Evolutionary conservation across 2,113 vertebrate genomes (phyloP), one percentile per base, ranked within the genome.

Genomic region (Anser brachyrhynchus): DNA sequence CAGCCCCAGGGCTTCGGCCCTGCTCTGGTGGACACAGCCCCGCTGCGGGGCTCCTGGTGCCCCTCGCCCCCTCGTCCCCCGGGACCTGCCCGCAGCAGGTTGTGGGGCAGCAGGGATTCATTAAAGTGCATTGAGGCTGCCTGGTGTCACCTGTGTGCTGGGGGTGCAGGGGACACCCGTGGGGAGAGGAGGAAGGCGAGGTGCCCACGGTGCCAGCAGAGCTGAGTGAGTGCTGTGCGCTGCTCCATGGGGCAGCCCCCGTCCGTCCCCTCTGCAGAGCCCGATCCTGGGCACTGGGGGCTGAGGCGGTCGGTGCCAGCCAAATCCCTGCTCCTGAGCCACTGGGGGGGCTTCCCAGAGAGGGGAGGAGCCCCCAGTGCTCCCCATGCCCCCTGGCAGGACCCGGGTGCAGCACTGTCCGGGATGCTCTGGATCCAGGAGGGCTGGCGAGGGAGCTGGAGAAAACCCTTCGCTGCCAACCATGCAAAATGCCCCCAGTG

Each of bases 121-220:
- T 87, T 94, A 94, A 92, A 92, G 25, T 22, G 17, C n/a, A 7
- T 44, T 2, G 13, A 86, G 61, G 89, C 73, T 80, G 15, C 72
- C 15, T 5, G 2, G 55, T 46, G 92, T 86, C 67, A 82, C 49
- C 59, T 13, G 10, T 23, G 55, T 82, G 65, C 59, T 69, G 44
- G 58, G 57, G 52, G 19, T 28, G 57, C 85, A 5, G n/a, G 29
- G 20, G 52, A 41, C 20, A 62, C 8, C 17, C 5, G 6, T 31
- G 59, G 49, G 25, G 64, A 18, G 44, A 39, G 19, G 28, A 70
- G 51, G 28, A 31, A 31, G 20, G 70, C 23, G 62, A 57, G 51
- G 17, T 14, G 61, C 35, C 26, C 18, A 4, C 15, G 9, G 41
- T 22, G 35, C 41, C 11, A 0, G 0, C 3, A 18, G 54, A 41